A percentile compares a stretch with the other conserved stretches of the same genome.
These are phyloP conservation scores for Stegostoma tigrinum DNA, from an alignment of 2,113 vertebrate genomes.

Conservation along the genomic window DNA sequence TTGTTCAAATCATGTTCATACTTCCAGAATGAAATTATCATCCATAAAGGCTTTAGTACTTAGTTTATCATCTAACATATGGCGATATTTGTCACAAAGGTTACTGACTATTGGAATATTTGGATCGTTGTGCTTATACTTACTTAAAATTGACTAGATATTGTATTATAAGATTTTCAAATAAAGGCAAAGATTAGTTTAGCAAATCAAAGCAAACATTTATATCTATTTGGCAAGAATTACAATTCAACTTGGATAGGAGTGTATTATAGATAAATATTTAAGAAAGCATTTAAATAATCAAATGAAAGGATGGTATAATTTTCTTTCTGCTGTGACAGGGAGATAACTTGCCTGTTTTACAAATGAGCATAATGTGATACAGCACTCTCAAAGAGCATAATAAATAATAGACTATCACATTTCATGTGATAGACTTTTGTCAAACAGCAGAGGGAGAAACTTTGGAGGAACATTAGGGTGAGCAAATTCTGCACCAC, in stretches of 20 bases:
- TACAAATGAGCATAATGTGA: background rate
- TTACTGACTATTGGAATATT: background rate
- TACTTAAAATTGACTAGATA: background rate
- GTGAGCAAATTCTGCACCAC: no score
- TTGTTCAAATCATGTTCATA: background rate
- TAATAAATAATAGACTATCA: background rate
- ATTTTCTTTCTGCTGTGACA: no score
- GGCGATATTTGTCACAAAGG: background rate
- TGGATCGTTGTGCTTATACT: background rate
- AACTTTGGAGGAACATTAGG: background rate
- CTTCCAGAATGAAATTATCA: background rate
- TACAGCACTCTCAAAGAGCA: background rate
- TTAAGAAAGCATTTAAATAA: background rate
- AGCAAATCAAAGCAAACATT: background rate
- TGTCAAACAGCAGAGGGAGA: background rate
- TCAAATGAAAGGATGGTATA: background rate
- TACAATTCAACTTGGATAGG: background rate
- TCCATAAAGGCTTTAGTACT: background rate
- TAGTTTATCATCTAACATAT: background rate
- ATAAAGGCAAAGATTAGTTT: background rate
- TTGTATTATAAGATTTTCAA: background rate
- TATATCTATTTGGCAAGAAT: background rate
- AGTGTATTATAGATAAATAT: conserved; percentile 29
- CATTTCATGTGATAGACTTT: background rate
- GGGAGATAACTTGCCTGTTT: background rate